Evolutionary conservation across 2,888 invertebrate genomes (phyloP), one percentile per base, ranked within the genome.

Genomic region (Patella depressa): DNA sequence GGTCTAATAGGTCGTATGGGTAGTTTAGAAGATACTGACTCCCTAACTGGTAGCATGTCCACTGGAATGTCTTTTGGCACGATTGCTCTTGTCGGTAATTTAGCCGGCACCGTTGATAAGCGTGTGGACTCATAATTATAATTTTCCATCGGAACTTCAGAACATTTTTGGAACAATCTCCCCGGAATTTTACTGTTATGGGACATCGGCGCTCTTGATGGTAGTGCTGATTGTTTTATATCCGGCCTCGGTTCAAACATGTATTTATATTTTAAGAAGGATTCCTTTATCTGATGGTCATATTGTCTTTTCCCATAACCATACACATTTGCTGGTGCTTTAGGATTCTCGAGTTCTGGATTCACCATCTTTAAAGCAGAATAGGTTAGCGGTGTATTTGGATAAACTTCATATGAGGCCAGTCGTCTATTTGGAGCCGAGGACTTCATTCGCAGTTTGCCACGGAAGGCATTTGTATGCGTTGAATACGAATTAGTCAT

Each of bases 181-280:
- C 65, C 65, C 19, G 65, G 65, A 65, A 65, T 14, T 14, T 65
- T 65, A 11, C 24, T 24, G 12, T 11, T 65, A 24, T 24, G 11
- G 0, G 65, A 65, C 24, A 65, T 24, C 19, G 65, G 65, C 24
- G 19, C 24, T 24, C 65, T 65, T 24, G 65, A 65, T 19, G 65
- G 65, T 65, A 65, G 24, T 65, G 65, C 65, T 65, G 65, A n/a
- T 9, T 24, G 65, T 65, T 65, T 65, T 19, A 65, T 65, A 24
- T 65, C 65, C 24, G 65, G 65, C 24, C 24, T 65, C 1, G 19
- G 24, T 65, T 65, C 65, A 65, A 24, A 65, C 24, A 65, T 24
- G 24, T 24, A 24, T 24, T 24, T 65, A 24, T 65, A 24, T 24
- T 19, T 65, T 14, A 19, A 24, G 12, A 65, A 24, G 14, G 12